Conservation (phyloP, 2,888 invertebrate species). For the Exocentrus adspersus region DNA sequence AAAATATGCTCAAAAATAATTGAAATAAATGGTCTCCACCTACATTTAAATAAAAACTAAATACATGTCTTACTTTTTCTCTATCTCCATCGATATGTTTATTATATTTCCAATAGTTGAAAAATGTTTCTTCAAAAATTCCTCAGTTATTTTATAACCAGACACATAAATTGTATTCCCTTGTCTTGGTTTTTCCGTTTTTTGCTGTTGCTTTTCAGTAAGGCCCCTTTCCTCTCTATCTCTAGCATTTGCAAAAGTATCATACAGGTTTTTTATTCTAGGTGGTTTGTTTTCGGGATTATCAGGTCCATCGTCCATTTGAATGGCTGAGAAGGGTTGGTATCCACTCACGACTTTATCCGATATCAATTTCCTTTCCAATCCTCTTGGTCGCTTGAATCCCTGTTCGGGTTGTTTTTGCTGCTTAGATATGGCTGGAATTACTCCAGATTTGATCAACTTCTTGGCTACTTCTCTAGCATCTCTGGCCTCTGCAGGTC, state of each 20-base stretch:
- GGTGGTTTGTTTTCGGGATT: conserved; percentile 74
- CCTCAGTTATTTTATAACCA: conserved; percentile 82
- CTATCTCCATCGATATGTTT: conserved; percentile 85
- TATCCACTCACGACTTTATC: conserved; percentile 85
- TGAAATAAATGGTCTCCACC: too few species aligned
- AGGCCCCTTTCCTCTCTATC: conserved; percentile 72
- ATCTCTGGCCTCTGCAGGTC: conserved; percentile 89
- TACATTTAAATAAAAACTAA: too few species aligned
- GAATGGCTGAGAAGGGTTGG: conserved; percentile 90
- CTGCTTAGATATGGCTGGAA: conserved; percentile 85
- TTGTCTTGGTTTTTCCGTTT: conserved; percentile 73
- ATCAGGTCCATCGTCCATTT: conserved; percentile 75
- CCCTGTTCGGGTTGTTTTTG: conserved; percentile 86
- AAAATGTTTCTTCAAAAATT: conserved; percentile 80
- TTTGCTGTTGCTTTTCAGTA: conserved; percentile 66
- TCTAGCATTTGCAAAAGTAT: conserved; percentile 77
- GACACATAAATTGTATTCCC: conserved; percentile 87
- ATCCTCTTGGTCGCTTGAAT: conserved; percentile 87
- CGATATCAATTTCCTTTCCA: conserved; percentile 81
- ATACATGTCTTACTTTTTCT: conserved; percentile 72
- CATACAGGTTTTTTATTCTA: conserved; percentile 77
- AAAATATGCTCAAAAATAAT: not conserved
- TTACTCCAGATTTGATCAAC: conserved; percentile 92
- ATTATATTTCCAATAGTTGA: conserved; percentile 79
- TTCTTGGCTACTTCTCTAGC: conserved; percentile 95